Base-by-base conservation (phyloP, 2,113 vertebrate genomes). In the Mirounga angustirostris region DNA sequence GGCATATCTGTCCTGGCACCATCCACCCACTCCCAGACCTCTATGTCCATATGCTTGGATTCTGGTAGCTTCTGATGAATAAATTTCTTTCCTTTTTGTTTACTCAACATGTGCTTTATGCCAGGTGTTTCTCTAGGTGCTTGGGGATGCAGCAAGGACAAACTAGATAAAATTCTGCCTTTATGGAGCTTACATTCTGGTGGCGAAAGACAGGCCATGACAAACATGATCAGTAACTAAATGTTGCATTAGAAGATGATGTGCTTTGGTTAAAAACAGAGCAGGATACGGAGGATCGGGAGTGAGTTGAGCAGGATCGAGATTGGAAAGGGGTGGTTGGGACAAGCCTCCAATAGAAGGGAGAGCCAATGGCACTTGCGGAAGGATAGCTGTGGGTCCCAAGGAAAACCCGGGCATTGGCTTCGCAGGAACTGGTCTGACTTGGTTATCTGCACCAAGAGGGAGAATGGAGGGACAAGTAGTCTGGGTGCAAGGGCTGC, bases 361-460 rank as follows among this genome's bases (percentile, higher is more conserved):
- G 26, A 56, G 24, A 11, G n/a, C 13, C 6, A 30, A 2, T 40
- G 33, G 30, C 52, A 19, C 7, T 8, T 6, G 13, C 0, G 0
- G 28, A 52, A 33, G 9, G 15, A 21, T 3, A 2, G 56, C 28
- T 50, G 24, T 52, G 69, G 33, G 59, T 50, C 43, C 30, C 8
- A 36, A 69, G 59, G 59, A 40, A 74, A 56, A 67, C 56, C 13
- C 21, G 30, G 43, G 43, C 74, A 30, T 50, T 30, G 74, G 74
- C 74, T 50, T 14, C 14, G 8, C 1, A 4, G 43, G 26, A 50
- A 14, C 56, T 22, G 16, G 67, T 33, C 3, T 8, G 30, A 63
- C 30, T 13, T 2, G 4, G 50, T 46, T 40, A 16, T 79, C 30
- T 67, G 16, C 50, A 21, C n/a, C 5, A 24, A 36, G 79, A 69